phyloP scores from a whole-genome alignment of 2,113 vertebrate species.

The Urocynchramus pylzowi region DNA sequence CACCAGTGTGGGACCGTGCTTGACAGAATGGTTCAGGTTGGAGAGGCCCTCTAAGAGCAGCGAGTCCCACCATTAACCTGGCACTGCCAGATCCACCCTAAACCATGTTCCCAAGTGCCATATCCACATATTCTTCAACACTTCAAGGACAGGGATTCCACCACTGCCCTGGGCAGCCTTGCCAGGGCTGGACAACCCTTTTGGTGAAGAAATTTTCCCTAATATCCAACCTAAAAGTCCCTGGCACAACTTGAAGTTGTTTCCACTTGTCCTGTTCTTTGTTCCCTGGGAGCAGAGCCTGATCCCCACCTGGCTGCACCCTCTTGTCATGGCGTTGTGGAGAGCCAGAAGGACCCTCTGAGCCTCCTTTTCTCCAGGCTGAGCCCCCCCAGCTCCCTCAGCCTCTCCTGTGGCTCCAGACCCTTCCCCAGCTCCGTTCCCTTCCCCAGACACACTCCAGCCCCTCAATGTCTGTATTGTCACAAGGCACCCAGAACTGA shows the following conservation, averaged over 20 bases:
- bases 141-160: neutral
- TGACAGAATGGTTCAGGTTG: neutral
- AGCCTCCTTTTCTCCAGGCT: neutral
- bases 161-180: neutral
- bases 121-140: neutral
- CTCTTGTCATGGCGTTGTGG: neutral
- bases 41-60: neutral
- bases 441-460: neutral
- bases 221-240: neutral
- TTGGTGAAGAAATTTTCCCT: neutral
- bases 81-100: neutral
- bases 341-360: neutral
- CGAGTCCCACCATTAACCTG: neutral
- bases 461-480: neutral
- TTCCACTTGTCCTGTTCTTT: neutral
- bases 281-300: neutral
- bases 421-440: neutral
- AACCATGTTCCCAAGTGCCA: neutral
- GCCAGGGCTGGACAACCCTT: neutral
- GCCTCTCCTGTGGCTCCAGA: neutral
- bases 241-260: neutral
- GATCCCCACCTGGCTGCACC: neutral
- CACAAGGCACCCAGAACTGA: neutral
- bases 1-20: rapidly evolving
- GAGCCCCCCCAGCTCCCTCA: neutral